Base-by-base conservation (phyloP, 2,888 invertebrate genomes). In the Dolomedes plantarius region DNA sequence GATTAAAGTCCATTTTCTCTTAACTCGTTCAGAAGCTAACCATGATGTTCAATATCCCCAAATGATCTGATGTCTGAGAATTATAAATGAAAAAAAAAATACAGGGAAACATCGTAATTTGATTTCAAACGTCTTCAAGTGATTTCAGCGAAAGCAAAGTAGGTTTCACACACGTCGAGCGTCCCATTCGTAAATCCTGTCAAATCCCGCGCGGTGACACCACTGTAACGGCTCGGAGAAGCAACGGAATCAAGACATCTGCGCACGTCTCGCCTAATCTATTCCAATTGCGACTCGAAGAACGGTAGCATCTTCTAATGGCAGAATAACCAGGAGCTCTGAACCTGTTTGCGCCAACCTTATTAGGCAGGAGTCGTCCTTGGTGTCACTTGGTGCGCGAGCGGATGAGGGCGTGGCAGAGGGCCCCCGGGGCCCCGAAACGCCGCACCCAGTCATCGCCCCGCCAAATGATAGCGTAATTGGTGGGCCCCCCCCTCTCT, bases 371-470 rank as follows among this genome's bases (percentile, higher is more conserved):
- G 11, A n/a, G 56, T 56, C 56, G 56, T 56, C 56, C 72, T 31
- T 29, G 50, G 31, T 79, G 71, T 79, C 78, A 71, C 71, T 64
- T 31, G 81, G 71, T 36, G 62, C 29, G 50, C 27, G 50, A 36
- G 36, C n/a, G 77, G 68, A 32, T 31, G 69, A 36, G 36, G 69
- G 69, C 41, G 69, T 74, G 74, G 64, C 64, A 9, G 39, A 16
- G 23, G 74, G 32, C 36, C 76, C 81, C 65, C 46, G 64, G 72
- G 82, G 71, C 76, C 62, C 56, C 56, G 23, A 56, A 56, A 28
- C 74, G 69, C 76, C 82, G 82, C 82, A 64, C 82, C 82, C 82
- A 76, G 73, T 71, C 69, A 77, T 77, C 68, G 76, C 41, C 78
- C 62, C 29, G 72, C 29, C 80, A 80, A 75, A 82, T 75, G 81